Evolutionary conservation across 1,140 invertebrate species (phyloP).

Genomic region (Streblospio benedicti): DNA sequence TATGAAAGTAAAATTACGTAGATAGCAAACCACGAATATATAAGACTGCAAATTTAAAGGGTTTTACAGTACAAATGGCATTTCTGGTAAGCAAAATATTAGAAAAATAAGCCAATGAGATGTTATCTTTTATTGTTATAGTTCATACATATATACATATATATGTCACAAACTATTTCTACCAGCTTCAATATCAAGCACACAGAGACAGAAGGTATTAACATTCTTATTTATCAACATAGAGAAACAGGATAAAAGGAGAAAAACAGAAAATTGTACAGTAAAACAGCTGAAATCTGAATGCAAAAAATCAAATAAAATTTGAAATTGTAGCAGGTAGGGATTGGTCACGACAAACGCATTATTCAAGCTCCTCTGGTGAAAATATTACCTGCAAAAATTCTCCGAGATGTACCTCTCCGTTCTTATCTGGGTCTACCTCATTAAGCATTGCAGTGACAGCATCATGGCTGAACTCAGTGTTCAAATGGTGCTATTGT

Average conservation of each 20-base stretch:
- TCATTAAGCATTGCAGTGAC: conserved; percentile 93
- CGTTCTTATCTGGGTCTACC: conserved; percentile 98
- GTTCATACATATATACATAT: too few relatives aligned
- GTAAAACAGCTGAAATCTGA: not conserved
- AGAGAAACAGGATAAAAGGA: not conserved
- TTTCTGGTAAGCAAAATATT: too few relatives aligned
- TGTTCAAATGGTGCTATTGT: too few relatives aligned
- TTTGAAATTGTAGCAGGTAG: not conserved
- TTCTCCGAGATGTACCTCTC: conserved; percentile 96
- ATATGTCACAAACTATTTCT: too few relatives aligned
- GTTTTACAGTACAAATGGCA: too few relatives aligned
- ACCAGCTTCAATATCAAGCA: too few relatives aligned
- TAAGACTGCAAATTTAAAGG: too few relatives aligned
- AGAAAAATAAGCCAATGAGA: too few relatives aligned
- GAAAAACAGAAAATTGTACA: not conserved
- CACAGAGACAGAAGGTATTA: not conserved
- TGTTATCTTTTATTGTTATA: too few relatives aligned
- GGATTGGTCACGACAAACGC: not conserved
- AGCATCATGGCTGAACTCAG: conserved; percentile 88
- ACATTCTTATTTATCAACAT: not conserved
- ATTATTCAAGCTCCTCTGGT: not conserved
- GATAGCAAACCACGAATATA: too few relatives aligned
- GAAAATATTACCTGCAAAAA: conserved; percentile 80
- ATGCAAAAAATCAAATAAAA: not conserved
- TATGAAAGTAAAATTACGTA: too few relatives aligned